Conservation (phyloP, 2,888 invertebrate species). For the Trichopria drosophilae region DNA sequence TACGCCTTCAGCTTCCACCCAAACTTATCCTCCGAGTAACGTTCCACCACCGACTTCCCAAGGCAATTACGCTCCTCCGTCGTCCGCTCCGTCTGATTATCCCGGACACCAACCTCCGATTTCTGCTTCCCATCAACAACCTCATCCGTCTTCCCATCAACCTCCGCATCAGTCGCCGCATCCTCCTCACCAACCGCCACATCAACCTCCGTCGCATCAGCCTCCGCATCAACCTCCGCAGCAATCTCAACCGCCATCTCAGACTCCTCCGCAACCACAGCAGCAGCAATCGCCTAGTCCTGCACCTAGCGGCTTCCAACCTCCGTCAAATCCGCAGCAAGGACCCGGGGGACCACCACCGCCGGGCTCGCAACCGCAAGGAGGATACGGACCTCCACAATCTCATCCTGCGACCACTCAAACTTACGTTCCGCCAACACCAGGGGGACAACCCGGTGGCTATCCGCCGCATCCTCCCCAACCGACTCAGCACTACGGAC, state of each 20-base stretch:
- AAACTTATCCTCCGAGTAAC: constrained; percentile 66
- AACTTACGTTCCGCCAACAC: constrained; percentile 55
- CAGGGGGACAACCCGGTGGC: constrained; percentile 61
- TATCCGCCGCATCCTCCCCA: constrained; percentile 64
- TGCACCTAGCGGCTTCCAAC: constrained; percentile 63
- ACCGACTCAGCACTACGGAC: constrained; percentile 59
- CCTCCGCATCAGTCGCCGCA: constrained; percentile 51
- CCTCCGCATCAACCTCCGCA: constrained; percentile 58
- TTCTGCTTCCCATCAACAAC: constrained; percentile 56
- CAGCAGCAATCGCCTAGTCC: constrained; percentile 60
- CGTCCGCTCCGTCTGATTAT: constrained; percentile 65
- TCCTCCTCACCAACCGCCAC: constrained; percentile 46
- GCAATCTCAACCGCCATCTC: constrained; percentile 44
- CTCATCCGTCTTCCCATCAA: constrained; percentile 55
- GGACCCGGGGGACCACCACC: constrained; percentile 52
- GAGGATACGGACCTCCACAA: constrained; percentile 58
- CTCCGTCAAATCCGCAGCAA: constrained; percentile 51
- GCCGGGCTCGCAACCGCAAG: constrained; percentile 56
- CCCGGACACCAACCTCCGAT: constrained; percentile 61
- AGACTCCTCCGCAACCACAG: constrained; percentile 48
- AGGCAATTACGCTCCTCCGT: constrained; percentile 60
- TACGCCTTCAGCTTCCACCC: constrained; percentile 59
- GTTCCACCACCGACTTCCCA: constrained; percentile 55
- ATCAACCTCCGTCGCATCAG: constrained; percentile 59
- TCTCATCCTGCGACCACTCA: constrained; percentile 62